phyloP scores from a whole-genome alignment of 2,113 vertebrate species.

The Nothocercus nigrocapillus region DNA sequence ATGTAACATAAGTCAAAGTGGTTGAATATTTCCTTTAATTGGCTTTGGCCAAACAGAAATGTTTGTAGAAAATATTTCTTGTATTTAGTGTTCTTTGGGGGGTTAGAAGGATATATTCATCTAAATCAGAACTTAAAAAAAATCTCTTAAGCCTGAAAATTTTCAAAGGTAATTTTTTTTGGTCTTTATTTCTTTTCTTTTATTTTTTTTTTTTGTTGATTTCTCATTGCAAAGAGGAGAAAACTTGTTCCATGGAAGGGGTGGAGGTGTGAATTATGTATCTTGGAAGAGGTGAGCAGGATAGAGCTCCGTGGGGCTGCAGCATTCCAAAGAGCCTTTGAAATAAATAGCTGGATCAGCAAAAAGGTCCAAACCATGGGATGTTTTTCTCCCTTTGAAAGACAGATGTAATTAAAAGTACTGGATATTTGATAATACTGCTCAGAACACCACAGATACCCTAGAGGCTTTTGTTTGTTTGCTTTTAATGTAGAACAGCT shows the following conservation, averaged over 20 bases:
- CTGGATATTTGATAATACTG: not conserved
- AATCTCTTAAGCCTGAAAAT: not conserved
- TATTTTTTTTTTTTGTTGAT: not conserved
- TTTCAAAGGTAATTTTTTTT: not conserved
- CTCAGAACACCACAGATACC: not conserved
- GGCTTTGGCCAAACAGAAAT: not conserved
- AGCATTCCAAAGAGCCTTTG: not conserved
- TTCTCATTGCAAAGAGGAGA: not conserved
- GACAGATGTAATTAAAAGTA: not conserved
- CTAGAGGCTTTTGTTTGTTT: not conserved
- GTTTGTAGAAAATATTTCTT: not conserved
- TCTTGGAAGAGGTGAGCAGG: not conserved
- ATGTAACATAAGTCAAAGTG: not conserved
- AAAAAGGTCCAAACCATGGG: not conserved
- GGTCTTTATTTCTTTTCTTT: not conserved
- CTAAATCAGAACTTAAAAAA: not conserved
- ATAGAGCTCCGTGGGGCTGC: not conserved
- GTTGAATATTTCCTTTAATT: constrained; percentile 13
- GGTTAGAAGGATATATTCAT: not conserved
- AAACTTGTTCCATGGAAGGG: not conserved
- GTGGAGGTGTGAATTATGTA: not conserved
- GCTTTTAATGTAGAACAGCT: not conserved
- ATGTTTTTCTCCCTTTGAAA: not conserved
- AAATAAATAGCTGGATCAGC: not conserved
- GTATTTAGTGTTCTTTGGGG: not conserved